Evolutionary conservation across 1,140 invertebrate species (phyloP).

Genomic region (Phocides pigmalion): DNA sequence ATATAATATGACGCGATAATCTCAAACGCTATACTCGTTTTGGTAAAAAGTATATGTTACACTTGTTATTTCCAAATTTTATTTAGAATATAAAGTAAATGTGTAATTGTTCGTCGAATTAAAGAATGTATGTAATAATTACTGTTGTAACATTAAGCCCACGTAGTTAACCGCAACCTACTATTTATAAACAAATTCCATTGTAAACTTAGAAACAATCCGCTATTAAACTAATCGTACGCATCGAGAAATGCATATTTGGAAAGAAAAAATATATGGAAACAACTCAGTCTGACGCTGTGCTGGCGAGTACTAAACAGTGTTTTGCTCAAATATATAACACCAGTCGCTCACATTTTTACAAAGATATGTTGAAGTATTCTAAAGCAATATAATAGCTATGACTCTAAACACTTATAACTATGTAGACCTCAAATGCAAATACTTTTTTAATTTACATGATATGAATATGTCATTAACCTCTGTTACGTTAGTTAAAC

Average conservation of each 20-base stretch:
- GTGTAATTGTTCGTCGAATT: no score
- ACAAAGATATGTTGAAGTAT: constrained; percentile 82
- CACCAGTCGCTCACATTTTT: constrained; percentile 66
- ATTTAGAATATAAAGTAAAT: no score
- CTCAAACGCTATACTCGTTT: no score
- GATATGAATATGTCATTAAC: constrained; percentile 82
- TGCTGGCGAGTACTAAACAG: constrained; percentile 40
- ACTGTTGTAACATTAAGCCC: constrained; percentile 3
- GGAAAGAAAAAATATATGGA: constrained; percentile 61
- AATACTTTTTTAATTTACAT: constrained; percentile 82
- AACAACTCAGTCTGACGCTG: constrained; percentile 43
- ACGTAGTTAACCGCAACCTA: constrained; percentile 1
- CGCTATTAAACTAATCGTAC: constrained; percentile 47
- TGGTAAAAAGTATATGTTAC: no score
- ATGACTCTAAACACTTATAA: constrained; percentile 80
- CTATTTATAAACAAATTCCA: constrained; percentile 29
- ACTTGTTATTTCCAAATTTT: no score
- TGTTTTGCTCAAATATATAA: constrained; percentile 36
- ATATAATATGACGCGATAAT: no score
- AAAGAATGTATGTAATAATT: no score
- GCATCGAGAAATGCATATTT: constrained; percentile 74
- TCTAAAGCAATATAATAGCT: constrained; percentile 81
- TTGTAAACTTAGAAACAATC: constrained; percentile 36
- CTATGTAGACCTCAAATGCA: constrained; percentile 83
- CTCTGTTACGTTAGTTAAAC: constrained; percentile 74